These are phyloP conservation scores for Delia radicum DNA, from an alignment of 1,140 invertebrate genomes.

Conservation along the genomic window DNA sequence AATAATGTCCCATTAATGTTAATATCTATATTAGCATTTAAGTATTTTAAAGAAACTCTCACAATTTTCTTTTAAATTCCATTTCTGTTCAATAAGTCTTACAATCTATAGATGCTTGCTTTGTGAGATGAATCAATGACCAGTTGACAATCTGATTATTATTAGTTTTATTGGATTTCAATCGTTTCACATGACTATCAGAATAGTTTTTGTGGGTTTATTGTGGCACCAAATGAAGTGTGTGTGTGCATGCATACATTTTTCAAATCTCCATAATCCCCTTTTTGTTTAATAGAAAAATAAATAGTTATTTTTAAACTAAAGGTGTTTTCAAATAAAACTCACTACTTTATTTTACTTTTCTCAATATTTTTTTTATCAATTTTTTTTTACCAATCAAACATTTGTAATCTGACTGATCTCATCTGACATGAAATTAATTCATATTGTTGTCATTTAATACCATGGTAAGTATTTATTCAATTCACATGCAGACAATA, in stretches of 20 bases:
- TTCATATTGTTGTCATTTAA: background rate
- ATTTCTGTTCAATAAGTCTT: background rate
- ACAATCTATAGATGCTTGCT: background rate
- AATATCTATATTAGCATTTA: too few species aligned
- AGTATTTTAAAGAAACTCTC: too few species aligned
- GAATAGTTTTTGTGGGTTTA: background rate
- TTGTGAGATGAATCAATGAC: background rate
- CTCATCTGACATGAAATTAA: background rate
- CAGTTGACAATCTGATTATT: background rate
- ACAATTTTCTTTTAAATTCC: background rate
- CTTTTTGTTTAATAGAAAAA: background rate
- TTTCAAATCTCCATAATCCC: background rate
- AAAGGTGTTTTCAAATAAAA: background rate
- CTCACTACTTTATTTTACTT: too few species aligned
- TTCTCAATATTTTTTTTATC: background rate
- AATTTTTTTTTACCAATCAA: background rate
- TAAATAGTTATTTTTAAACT: background rate
- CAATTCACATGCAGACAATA: background rate
- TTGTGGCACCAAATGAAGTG: background rate
- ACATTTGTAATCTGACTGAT: background rate
- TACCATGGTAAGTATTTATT: background rate
- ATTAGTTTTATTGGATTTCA: conserved; percentile 2
- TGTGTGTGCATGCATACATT: background rate
- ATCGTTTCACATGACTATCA: background rate
- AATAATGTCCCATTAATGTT: too few species aligned